Percentiles rank a stretch among this genome's conserved stretches.
Conservation (phyloP, 1,140 invertebrate genomes). For the Lordiphosa mommai region DNA sequence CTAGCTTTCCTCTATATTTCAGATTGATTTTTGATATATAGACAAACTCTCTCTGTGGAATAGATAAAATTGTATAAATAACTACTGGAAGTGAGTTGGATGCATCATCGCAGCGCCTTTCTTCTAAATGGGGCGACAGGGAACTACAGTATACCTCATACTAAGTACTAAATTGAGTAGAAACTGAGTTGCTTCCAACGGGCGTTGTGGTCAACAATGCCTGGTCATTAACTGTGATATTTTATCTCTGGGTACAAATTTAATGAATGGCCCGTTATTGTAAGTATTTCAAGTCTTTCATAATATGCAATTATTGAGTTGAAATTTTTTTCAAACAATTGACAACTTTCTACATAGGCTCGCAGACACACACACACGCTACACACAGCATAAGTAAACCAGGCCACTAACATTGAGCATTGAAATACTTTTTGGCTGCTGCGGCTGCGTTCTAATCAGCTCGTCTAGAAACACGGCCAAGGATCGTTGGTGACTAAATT, state of each 20-base stretch:
- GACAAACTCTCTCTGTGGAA: no score
- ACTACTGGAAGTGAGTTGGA: no score
- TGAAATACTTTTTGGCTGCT: not conserved
- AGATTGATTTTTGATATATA: no score
- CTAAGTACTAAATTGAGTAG: no score
- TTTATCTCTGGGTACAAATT: not conserved
- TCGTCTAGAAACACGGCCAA: slow-evolving; percentile 30
- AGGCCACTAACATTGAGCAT: slow-evolving; percentile 35
- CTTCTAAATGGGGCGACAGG: no score
- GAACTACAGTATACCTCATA: no score
- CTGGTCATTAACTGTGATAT: not conserved
- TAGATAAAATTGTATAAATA: no score
- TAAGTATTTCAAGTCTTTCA: not conserved
- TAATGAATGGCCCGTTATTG: not conserved
- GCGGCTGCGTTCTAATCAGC: slow-evolving; percentile 29
- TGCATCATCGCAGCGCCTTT: no score
- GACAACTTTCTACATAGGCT: slow-evolving; percentile 2
- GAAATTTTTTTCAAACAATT: slow-evolving; percentile 5
- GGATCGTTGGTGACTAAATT: slow-evolving; percentile 23
- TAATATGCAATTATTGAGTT: slow-evolving; percentile 5
- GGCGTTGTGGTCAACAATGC: not conserved
- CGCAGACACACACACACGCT: not conserved
- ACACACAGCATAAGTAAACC: slow-evolving; percentile 20
- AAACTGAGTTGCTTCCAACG: no score
- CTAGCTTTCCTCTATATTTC: no score